Evolutionary conservation across 2,797 vertebrate species (phyloP).

Genomic region (Microctenopoma stevenorrisi): DNA sequence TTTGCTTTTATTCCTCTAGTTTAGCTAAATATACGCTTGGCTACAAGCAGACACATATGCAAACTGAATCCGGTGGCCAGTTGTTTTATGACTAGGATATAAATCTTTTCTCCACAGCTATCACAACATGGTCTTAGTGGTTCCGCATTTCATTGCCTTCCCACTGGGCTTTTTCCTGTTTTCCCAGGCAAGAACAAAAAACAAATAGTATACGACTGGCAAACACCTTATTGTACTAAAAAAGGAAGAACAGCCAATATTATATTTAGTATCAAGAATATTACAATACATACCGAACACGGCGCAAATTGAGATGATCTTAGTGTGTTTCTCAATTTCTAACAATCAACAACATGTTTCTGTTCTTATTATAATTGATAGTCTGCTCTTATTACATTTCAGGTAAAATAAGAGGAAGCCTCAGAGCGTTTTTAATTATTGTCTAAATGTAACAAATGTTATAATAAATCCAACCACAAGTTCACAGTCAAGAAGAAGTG

Average conservation of each 20-base stretch:
- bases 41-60: conserved; percentile 12
- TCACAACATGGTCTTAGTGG: conserved; percentile 40
- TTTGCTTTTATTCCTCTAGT: conserved; percentile 27
- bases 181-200: conserved; percentile 4
- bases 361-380: too few species aligned
- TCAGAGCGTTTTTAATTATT: not conserved
- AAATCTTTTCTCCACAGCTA: conserved; percentile 41
- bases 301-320: too few species aligned
- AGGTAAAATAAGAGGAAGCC: too few species aligned
- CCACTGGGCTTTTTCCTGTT: not conserved
- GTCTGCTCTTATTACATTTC: too few species aligned
- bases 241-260: not conserved
- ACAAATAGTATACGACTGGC: not conserved
- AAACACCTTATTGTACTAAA: not conserved
- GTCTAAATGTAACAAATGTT: not conserved
- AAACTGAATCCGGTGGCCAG: conserved; percentile 1
- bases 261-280: not conserved
- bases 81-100: conserved; percentile 31
- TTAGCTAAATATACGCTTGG: conserved; percentile 49
- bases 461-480: not conserved
- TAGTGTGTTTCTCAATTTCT: too few species aligned
- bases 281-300: not conserved
- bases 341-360: too few species aligned
- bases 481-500: not conserved
- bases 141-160: conserved; percentile 18